A percentile compares a stretch with the other conserved stretches of the same genome.
phyloP scores from a whole-genome alignment of 2,797 vertebrate genomes.

The Sebastes hubbsi region DNA sequence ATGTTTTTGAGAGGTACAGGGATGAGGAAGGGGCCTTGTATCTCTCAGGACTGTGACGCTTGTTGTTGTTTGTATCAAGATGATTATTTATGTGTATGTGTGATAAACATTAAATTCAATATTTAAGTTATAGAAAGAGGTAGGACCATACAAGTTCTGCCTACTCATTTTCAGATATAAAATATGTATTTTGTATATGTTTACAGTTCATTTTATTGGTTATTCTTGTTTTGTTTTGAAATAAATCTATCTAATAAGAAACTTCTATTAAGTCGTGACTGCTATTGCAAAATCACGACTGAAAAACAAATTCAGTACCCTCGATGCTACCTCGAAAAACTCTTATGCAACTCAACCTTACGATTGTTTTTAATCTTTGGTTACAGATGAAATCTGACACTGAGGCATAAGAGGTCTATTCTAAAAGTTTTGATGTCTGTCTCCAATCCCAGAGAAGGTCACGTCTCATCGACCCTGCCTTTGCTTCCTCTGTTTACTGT shows the following conservation, averaged over 20 bases:
- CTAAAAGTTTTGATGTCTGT: conserved; percentile 18
- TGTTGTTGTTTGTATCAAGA: no score
- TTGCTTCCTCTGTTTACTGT: conserved; percentile 37
- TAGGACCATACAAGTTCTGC: no score
- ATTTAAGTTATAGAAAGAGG: no score
- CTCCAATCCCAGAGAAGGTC: conserved; percentile 7
- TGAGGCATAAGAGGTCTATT: neutral
- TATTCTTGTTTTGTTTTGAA: no score
- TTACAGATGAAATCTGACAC: conserved; percentile 2
- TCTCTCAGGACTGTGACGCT: no score
- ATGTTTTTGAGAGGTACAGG: no score
- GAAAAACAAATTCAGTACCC: neutral
- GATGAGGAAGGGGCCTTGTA: no score
- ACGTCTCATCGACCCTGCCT: neutral
- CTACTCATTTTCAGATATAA: no score
- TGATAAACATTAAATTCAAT: no score
- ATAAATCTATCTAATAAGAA: neutral
- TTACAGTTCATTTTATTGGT: no score
- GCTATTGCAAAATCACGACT: neutral
- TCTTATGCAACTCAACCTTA: neutral
- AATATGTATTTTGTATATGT: no score
- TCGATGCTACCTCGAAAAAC: neutral
- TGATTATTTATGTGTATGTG: no score
- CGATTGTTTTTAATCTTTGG: neutral
- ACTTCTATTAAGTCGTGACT: neutral